Conservation (phyloP, 2,888 invertebrate species). For the Plutella xylostella region DNA sequence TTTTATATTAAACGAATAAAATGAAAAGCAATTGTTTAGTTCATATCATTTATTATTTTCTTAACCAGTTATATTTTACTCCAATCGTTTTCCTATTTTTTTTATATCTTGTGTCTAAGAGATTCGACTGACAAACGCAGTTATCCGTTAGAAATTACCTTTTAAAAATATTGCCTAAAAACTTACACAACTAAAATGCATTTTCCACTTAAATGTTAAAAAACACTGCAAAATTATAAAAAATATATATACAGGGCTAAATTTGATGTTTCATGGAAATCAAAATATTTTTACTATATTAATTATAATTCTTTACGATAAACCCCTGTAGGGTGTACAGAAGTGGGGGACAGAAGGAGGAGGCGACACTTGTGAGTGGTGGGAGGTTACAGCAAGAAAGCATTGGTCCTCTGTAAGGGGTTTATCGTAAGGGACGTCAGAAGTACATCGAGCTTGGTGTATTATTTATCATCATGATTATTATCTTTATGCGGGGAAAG, state of each 20-base stretch:
- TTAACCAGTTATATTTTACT: conserved; percentile 66
- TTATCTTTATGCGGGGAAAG: conserved; percentile 53
- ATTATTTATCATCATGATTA: conserved; percentile 57
- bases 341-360: conserved; percentile 27
- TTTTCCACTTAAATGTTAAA: conserved; percentile 60
- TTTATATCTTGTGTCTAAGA: conserved; percentile 64
- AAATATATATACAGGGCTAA: conserved; percentile 64
- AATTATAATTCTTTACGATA: conserved; percentile 39
- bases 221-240: conserved; percentile 63
- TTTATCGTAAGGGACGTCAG: conserved; percentile 44
- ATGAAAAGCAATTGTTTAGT: conserved; percentile 29
- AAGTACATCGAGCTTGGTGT: conserved; percentile 58
- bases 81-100: conserved; percentile 67
- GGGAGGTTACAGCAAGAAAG: conserved; percentile 23
- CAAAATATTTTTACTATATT: conserved; percentile 43
- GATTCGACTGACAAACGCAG: conserved; percentile 59
- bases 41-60: conserved; percentile 69
- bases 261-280: conserved; percentile 54
- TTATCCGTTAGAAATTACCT: conserved; percentile 60
- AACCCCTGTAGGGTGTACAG: conserved; percentile 44
- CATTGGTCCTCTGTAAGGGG: conserved; percentile 39
- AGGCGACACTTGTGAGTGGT: conserved; percentile 20
- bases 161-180: conserved; percentile 67
- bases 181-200: conserved; percentile 69
- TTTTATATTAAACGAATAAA: background rate